A percentile compares a stretch with the other conserved stretches of the same genome.
phyloP scores from a whole-genome alignment of 2,888 invertebrate genomes.

The Cephonodes hylas region DNA sequence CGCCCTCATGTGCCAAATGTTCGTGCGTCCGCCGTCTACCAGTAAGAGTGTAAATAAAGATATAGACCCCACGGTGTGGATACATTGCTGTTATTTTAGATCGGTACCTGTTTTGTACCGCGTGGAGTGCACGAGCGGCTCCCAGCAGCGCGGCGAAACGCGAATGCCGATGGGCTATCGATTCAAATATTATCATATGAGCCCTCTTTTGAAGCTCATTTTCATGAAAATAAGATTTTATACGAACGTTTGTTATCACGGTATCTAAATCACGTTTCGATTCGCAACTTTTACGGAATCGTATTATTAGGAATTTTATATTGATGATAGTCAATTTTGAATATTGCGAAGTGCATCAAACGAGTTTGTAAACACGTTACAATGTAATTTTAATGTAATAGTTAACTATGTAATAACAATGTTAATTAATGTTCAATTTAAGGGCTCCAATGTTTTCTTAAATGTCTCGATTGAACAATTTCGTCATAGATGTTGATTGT shows the following conservation, averaged over 20 bases:
- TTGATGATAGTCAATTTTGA: constrained; percentile 16
- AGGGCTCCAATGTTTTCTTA: constrained; percentile 45
- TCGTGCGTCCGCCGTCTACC: constrained; percentile 43
- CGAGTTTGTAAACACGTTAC: constrained; percentile 42
- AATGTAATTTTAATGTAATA: constrained; percentile 45
- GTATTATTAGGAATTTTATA: constrained; percentile 22
- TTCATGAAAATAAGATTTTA: constrained; percentile 37
- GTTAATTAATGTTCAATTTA: constrained; percentile 32
- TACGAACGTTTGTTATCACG: constrained; percentile 34
- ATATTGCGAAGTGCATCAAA: constrained; percentile 41
- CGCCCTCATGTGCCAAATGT: constrained; percentile 70
- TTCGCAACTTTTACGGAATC: constrained; percentile 33
- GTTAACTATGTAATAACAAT: constrained; percentile 26
- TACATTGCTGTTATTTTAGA: constrained; percentile 45
- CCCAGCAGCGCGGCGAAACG: background rate
- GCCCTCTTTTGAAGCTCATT: constrained; percentile 15
- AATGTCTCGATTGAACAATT: constrained; percentile 51
- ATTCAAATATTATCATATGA: constrained; percentile 6
- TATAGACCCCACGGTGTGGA: constrained; percentile 48
- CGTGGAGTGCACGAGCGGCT: constrained; percentile 31
- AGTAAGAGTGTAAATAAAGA: constrained; percentile 60
- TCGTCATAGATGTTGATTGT: constrained; percentile 52
- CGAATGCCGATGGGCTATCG: background rate
- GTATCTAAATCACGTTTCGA: constrained; percentile 33
- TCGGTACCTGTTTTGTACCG: constrained; percentile 51